A percentile compares a stretch with the other conserved stretches of the same genome.
These are phyloP conservation scores for Tethea ocularis DNA, from an alignment of 2,888 invertebrate genomes.

Conservation along the genomic window DNA sequence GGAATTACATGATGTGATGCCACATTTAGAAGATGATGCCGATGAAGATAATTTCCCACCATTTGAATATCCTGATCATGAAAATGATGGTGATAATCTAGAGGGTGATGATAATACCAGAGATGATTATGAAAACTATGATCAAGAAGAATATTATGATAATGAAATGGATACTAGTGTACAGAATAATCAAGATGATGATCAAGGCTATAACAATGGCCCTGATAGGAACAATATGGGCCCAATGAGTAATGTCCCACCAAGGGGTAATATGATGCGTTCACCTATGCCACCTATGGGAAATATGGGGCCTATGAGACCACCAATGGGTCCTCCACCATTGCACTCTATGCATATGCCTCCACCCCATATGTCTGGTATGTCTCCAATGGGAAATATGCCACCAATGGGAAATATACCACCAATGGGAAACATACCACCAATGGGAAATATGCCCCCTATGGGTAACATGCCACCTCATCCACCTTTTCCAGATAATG, in stretches of 20 bases:
- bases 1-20: conserved; percentile 90
- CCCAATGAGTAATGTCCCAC: conserved; percentile 47
- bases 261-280: conserved; percentile 40
- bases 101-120: conserved; percentile 49
- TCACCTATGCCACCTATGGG: conserved; percentile 28
- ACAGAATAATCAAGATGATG: conserved; percentile 68
- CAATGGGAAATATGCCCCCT: conserved; percentile 48
- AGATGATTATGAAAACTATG: conserved; percentile 55
- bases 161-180: conserved; percentile 71
- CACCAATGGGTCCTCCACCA: conserved; percentile 41
- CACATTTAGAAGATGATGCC: conserved; percentile 86
- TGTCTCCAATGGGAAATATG: conserved; percentile 53
- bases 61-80: conserved; percentile 72
- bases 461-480: conserved; percentile 47
- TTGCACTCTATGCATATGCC: conserved; percentile 32
- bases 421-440: conserved; percentile 52
- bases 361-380: conserved; percentile 45
- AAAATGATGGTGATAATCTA: conserved; percentile 49
- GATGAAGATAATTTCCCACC: conserved; percentile 75
- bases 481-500: conserved; percentile 67
- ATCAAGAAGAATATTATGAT: conserved; percentile 66
- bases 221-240: conserved; percentile 55
- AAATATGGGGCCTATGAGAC: conserved; percentile 45
- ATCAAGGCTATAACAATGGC: conserved; percentile 63
- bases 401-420: conserved; percentile 54